These are phyloP conservation scores for Hippocampus guttulatus DNA, from an alignment of 2,113 vertebrate genomes.

Conservation along the genomic window DNA sequence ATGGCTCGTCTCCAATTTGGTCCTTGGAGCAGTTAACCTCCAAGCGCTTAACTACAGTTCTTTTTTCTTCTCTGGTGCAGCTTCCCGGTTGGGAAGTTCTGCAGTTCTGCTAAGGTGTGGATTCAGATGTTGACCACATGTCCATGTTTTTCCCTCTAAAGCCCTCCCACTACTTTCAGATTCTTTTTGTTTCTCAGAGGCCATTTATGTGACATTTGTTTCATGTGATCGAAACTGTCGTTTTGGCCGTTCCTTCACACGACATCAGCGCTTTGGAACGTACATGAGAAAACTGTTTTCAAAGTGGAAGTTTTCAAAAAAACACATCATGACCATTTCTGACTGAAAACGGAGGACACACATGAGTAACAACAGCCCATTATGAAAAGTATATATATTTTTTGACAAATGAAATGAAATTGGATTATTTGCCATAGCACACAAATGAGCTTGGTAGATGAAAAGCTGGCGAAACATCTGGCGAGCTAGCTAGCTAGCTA, in stretches of 20 bases:
- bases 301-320: neutral
- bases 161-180: slow-evolving; percentile 17
- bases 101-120: slow-evolving; percentile 42
- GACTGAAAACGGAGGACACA: neutral
- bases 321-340: neutral
- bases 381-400: too few species aligned
- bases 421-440: too few species aligned
- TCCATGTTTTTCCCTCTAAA: slow-evolving; percentile 20
- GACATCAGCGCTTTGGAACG: neutral
- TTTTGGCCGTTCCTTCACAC: neutral
- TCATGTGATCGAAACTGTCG: neutral
- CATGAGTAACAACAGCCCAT: neutral
- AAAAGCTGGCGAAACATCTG: too few species aligned
- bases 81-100: slow-evolving; percentile 28
- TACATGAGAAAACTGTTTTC: neutral
- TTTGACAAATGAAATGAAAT: too few species aligned
- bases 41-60: slow-evolving; percentile 27
- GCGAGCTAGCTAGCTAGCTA: too few species aligned
- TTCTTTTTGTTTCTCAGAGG: slow-evolving; percentile 34
- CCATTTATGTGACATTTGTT: neutral
- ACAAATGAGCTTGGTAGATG: too few species aligned
- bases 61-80: slow-evolving; percentile 37
- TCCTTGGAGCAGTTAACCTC: slow-evolving; percentile 40
- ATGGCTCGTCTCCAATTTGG: slow-evolving; percentile 33
- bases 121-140: slow-evolving; percentile 69